Conservation (phyloP, 2,888 invertebrate genomes). For the Magallana nippona region DNA sequence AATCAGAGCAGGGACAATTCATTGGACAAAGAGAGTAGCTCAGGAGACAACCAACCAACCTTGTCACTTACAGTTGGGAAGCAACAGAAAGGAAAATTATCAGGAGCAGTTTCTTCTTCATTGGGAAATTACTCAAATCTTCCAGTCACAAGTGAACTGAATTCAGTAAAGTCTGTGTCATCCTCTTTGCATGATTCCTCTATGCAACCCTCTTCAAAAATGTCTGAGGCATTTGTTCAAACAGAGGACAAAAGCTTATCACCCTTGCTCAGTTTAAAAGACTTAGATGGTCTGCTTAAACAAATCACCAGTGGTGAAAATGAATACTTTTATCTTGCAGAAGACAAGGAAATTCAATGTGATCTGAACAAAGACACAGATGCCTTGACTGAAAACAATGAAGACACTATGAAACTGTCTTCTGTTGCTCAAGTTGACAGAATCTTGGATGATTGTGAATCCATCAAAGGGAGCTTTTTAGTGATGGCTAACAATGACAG, state of each 20-base stretch:
- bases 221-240: slow-evolving; percentile 49
- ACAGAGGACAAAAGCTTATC: slow-evolving; percentile 58
- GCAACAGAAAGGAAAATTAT: neutral
- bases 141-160: neutral
- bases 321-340: slow-evolving; percentile 56
- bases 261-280: slow-evolving; percentile 56
- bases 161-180: slow-evolving; percentile 4
- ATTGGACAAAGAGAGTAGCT: slow-evolving; percentile 44
- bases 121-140: neutral
- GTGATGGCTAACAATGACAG: neutral
- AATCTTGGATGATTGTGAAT: neutral
- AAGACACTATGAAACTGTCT: neutral
- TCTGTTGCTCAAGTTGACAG: neutral
- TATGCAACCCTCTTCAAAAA: neutral
- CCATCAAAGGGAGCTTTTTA: neutral
- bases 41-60: neutral
- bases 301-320: slow-evolving; percentile 49
- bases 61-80: neutral
- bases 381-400: neutral
- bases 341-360: slow-evolving; percentile 63
- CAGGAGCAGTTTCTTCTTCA: neutral
- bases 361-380: slow-evolving; percentile 31
- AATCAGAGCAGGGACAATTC: slow-evolving; percentile 45
- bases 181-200: neutral
- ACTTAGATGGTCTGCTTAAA: slow-evolving; percentile 51